These are phyloP conservation scores for Python bivittatus DNA, from an alignment of 2,113 vertebrate genomes.

Conservation along the genomic window DNA sequence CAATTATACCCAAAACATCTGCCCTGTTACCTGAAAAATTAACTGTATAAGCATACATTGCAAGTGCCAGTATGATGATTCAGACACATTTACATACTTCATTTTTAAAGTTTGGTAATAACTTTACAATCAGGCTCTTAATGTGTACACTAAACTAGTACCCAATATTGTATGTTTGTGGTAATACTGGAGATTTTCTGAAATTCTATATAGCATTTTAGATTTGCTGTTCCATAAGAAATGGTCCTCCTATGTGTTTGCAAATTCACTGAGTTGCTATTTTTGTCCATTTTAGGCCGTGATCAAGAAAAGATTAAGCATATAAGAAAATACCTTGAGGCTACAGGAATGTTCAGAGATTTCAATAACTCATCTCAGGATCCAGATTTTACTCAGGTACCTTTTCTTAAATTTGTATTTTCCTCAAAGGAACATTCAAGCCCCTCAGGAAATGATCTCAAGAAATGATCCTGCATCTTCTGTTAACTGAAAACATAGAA, in stretches of 20 bases:
- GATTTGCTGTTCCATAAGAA: background rate
- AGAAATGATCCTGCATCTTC: background rate
- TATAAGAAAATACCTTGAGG: conserved; percentile 85
- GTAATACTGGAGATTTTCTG: background rate
- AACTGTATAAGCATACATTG: background rate
- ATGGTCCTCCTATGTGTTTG: background rate
- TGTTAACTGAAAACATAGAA: background rate
- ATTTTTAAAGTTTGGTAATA: background rate
- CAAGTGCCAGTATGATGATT: background rate
- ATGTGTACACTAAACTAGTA: background rate
- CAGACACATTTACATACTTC: background rate
- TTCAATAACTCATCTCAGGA: conserved; percentile 85
- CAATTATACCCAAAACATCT: background rate
- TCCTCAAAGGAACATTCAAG: background rate
- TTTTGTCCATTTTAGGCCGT: conserved; percentile 77
- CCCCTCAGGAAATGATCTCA: background rate
- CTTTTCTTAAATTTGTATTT: background rate
- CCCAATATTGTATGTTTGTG: background rate
- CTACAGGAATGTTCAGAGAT: conserved; percentile 89
- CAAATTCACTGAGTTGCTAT: background rate
- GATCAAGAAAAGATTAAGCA: conserved; percentile 80
- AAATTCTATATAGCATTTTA: background rate
- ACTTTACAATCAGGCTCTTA: background rate
- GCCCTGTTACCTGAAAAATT: background rate
- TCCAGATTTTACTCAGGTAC: conserved; percentile 91